Base-by-base conservation (phyloP, 2,113 vertebrate genomes). In the Calyptommatus sinebrachiatus region DNA sequence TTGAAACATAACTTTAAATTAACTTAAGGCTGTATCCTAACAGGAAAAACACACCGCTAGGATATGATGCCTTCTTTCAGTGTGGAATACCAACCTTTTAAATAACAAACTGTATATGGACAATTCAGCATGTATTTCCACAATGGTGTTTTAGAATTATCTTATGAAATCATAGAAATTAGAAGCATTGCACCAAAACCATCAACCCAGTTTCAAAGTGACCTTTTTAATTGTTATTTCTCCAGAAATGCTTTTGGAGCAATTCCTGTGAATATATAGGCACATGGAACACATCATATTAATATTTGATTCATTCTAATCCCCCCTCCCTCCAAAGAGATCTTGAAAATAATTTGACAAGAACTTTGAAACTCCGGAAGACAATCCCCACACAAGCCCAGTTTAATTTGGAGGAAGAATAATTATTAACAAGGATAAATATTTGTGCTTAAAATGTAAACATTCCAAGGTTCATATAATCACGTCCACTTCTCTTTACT, bases 111-210 rank as follows among this genome's bases (percentile, higher is more conserved):
- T 31, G 31, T 45, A 63, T 8, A 18, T 35, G 20, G 28, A 41
- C 21, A 63, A 16, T 62, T n/a, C 24, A 48, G 20, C 18, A 3
- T 72, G 50, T 29, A 20, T 14, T 53, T 71, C 53, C 18, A 31
- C 29, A 61, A 45, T 5, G 21, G 61, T 60, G 48, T 16, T 26
- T 67, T 73, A 67, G 35, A 73, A 67, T n/a, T 10, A 80, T 28
- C 18, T 10, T 35, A 63, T 66, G 48, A 28, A 73, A 29, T 9
- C 45, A 73, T 53, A 73, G 5, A 80, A 29, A 14, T 73, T 74
- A 45, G 48, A 67, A 45, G 46, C 71, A 74, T 67, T 73, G 60
- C 29, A 31, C 3, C 73, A 31, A 74, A 80, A 41, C 71, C 73
- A 16, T 73, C 20, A 50, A 22, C 29, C 26, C 71, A 65, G 73